These are phyloP conservation scores for Corvus moneduloides DNA, from an alignment of 2,113 vertebrate genomes.

Conservation along the genomic window DNA sequence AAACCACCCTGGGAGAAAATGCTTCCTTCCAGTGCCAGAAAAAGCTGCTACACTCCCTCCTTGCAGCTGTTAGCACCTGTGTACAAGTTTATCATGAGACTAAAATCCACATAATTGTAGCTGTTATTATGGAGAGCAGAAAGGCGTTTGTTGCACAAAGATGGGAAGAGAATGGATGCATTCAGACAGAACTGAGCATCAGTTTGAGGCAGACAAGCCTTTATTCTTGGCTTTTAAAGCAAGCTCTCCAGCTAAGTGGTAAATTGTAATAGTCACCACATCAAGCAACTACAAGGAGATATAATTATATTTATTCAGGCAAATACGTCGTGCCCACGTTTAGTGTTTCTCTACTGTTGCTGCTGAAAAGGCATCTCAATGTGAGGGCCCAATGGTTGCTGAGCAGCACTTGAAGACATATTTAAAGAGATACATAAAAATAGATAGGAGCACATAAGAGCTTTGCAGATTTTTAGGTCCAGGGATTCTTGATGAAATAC, in stretches of 20 bases:
- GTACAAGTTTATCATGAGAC: background rate
- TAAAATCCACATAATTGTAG: background rate
- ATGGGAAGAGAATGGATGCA: background rate
- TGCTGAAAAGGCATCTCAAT: background rate
- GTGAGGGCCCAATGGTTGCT: background rate
- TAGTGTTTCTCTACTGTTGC: background rate
- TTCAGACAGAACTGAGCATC: background rate
- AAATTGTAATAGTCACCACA: background rate
- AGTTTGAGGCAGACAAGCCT: background rate
- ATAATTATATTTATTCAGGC: background rate
- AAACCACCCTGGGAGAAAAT: background rate
- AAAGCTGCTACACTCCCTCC: background rate
- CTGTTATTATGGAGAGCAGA: background rate
- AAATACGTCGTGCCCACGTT: background rate
- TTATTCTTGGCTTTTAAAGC: background rate
- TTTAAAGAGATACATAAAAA: background rate
- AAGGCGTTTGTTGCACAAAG: background rate
- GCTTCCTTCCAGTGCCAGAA: background rate
- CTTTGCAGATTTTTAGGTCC: background rate
- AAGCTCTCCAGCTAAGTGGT: background rate
- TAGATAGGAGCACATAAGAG: background rate
- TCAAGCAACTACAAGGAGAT: background rate
- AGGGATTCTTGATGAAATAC: background rate
- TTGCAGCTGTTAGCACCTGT: background rate
- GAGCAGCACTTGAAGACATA: background rate